Evolutionary conservation across 2,113 vertebrate genomes (phyloP), one percentile per base, ranked within the genome.

Genomic region (Cranoglanis bouderius): DNA sequence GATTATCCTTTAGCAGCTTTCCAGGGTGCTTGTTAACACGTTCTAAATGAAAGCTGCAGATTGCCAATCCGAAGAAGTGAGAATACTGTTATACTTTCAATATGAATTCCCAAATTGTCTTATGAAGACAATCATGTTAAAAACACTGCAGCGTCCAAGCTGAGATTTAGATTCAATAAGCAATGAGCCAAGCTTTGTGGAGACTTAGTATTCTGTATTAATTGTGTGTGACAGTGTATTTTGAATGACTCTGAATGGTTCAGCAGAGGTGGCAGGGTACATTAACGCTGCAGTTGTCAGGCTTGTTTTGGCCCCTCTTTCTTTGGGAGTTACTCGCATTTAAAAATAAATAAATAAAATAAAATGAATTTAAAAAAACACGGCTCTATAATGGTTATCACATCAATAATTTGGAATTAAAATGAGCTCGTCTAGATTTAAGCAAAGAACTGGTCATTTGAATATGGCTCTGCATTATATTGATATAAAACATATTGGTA

Each of bases 11-110:
- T 55, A 74, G 55, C 88, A 91, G 91, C 89, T 90, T 91, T 90
- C 92, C 92, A 89, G 91, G 32, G 43, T 90, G 92, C 92, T 94
- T 94, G 94, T 94, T 95, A 94, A 93, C 90, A 88, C 90, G 86
- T 91, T 80, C 92, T 92, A 94, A 94, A 94, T 94, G 93, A 95
- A 90, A 94, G 93, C 90, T 93, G 92, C 16, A 40, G 91, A 92
- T 87, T 93, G 91, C 46, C 43, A 90, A 92, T 87, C 78, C 59
- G 87, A 89, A 35, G 55, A 77, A 89, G 92, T 90, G 88, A 26
- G 49, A 91, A 91, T 91, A 90, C 85, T 89, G 84, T 90, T 92
- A 74, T 55, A 82, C 51, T 84, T 74, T 75, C 55, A 84, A n/a
- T 75, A 32, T 75, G 67, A 70, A 65, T 88, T 75, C 40, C 24